A percentile compares a stretch with the other conserved stretches of the same genome.
Conservation (phyloP, 2,797 vertebrate species). For the Lepidocolaptes lacrymiger region DNA sequence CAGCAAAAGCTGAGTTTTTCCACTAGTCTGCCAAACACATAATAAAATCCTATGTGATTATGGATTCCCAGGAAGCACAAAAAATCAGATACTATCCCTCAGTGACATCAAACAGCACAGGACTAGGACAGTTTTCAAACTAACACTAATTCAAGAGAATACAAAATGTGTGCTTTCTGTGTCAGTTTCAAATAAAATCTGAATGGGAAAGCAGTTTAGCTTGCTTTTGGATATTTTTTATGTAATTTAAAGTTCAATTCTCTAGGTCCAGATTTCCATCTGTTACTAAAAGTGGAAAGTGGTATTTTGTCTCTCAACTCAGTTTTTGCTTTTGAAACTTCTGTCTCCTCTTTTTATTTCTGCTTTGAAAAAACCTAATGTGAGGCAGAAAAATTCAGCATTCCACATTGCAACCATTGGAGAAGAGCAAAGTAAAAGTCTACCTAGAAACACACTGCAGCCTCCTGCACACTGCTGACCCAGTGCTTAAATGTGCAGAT, state of each 20-base stretch:
- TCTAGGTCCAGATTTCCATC: background rate
- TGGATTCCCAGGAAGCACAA: background rate
- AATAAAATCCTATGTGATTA: background rate
- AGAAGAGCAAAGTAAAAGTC: background rate
- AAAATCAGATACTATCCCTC: background rate
- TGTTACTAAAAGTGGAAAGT: background rate
- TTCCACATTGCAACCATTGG: background rate
- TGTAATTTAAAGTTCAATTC: background rate
- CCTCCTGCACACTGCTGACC: background rate
- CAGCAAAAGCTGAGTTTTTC: background rate
- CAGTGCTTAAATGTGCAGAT: background rate
- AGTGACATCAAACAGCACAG: background rate
- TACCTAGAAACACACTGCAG: background rate
- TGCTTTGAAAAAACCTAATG: background rate
- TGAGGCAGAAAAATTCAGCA: background rate
- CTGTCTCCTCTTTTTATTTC: background rate
- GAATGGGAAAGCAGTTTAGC: background rate
- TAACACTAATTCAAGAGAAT: background rate
- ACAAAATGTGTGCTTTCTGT: background rate
- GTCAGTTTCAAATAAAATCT: background rate
- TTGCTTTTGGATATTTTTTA: background rate
- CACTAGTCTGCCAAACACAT: background rate
- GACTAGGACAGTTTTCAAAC: background rate
- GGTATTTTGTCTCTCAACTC: background rate
- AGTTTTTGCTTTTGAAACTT: background rate